Evolutionary conservation across 2,797 vertebrate genomes (phyloP).

Genomic region (Pteropus rufus): DNA sequence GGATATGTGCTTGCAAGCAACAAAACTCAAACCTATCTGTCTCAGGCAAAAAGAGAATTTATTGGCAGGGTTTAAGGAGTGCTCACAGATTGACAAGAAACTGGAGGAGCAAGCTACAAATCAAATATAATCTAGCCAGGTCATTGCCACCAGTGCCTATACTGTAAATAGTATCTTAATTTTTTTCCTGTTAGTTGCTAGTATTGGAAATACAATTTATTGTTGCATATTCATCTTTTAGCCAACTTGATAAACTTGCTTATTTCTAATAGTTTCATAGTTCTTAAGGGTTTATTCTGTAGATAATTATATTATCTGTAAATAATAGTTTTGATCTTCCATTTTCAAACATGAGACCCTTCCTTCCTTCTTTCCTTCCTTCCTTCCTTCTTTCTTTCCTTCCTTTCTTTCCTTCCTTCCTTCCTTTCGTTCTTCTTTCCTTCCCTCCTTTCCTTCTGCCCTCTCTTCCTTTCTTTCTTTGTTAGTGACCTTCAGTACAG

Average conservation of each 20-base stretch:
- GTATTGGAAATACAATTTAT: not conserved
- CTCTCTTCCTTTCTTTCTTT: not conserved
- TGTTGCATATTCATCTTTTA: slow-evolving; percentile 16
- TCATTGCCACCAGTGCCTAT: not conserved
- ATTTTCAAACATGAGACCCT: not conserved
- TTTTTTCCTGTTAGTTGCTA: not conserved
- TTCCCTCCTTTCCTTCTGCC: too few relatives aligned
- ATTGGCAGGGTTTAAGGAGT: not conserved
- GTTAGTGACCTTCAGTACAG: not conserved
- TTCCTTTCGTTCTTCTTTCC: too few relatives aligned
- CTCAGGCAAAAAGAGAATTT: not conserved
- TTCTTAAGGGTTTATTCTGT: not conserved
- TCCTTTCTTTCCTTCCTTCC: not conserved
- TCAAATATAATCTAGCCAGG: not conserved
- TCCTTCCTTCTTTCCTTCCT: not conserved
- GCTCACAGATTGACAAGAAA: not conserved
- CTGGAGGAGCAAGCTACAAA: not conserved
- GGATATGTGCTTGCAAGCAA: not conserved
- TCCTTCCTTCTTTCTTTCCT: not conserved
- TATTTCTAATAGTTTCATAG: not conserved
- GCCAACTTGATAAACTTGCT: not conserved
- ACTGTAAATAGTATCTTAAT: not conserved
- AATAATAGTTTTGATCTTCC: not conserved
- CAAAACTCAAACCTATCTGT: not conserved
- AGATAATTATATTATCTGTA: not conserved